These are phyloP conservation scores for Rhinolophus ferrumequinum DNA, from an alignment of 2,113 vertebrate species.

Conservation along the genomic window DNA sequence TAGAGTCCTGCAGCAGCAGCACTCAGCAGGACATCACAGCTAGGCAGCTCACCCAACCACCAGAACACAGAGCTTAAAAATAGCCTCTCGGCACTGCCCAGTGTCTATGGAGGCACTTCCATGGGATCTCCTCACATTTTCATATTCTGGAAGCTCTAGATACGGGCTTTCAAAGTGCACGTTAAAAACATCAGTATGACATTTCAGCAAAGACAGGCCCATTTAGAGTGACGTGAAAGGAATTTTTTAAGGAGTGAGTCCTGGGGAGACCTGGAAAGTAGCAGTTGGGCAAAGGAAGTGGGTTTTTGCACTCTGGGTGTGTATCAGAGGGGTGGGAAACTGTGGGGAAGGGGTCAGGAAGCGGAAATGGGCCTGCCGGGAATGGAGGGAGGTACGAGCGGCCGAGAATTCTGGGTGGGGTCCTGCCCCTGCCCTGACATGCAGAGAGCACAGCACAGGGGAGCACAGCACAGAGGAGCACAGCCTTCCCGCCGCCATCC, in stretches of 20 bases:
- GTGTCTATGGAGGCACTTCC: not conserved
- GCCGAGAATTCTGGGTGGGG: not conserved
- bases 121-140: not conserved
- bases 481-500: accelerated
- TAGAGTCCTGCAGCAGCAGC: accelerated
- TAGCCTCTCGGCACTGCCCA: not conserved
- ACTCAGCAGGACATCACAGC: not conserved
- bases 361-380: not conserved
- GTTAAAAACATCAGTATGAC: not conserved
- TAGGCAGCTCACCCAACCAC: not conserved
- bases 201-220: not conserved
- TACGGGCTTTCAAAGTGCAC: not conserved
- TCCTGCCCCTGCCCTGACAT: not conserved
- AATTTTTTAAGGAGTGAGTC: not conserved
- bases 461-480: accelerated
- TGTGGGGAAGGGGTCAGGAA: not conserved
- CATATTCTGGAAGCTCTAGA: not conserved
- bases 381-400: not conserved
- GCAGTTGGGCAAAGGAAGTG: not conserved
- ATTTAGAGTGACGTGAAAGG: not conserved
- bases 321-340: accelerated
- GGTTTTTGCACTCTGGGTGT: not conserved
- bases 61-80: not conserved
- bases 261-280: not conserved
- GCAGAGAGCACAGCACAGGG: not conserved